Conservation (phyloP, 1,140 invertebrate genomes). For the Pachyrhynchus sulphureomaculatus region DNA sequence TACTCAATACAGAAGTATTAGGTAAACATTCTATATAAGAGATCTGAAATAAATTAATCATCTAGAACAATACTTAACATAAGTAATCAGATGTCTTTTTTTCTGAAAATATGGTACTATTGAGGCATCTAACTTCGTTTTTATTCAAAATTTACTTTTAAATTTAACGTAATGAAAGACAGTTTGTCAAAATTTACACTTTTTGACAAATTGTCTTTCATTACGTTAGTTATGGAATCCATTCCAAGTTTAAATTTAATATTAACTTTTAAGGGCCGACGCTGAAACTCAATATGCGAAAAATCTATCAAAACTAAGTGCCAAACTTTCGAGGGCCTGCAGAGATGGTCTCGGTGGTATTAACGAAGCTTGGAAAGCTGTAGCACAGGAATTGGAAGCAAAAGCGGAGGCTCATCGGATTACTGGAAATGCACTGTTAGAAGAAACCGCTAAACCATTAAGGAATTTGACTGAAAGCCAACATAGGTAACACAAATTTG, state of each 20-base stretch:
- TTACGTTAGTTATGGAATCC: too few relatives aligned
- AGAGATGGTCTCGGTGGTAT: constrained; percentile 78
- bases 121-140: too few relatives aligned
- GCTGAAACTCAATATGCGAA: constrained; percentile 88
- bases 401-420: constrained; percentile 84
- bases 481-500: constrained; percentile 53
- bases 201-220: too few relatives aligned
- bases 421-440: constrained; percentile 67
- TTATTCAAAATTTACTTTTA: background rate
- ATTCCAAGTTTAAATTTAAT: background rate
- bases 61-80: too few relatives aligned
- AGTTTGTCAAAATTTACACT: too few relatives aligned
- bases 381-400: constrained; percentile 86
- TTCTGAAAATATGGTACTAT: too few relatives aligned
- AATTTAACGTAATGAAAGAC: too few relatives aligned
- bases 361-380: constrained; percentile 85
- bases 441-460: constrained; percentile 88
- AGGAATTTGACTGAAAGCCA: constrained; percentile 71
- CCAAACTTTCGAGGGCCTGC: constrained; percentile 80
- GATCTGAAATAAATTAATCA: too few relatives aligned
- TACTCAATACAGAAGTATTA: too few relatives aligned
- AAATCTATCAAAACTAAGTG: constrained; percentile 81
- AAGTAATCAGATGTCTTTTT: too few relatives aligned
- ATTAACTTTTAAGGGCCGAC: constrained; percentile 69
- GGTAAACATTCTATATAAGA: too few relatives aligned